Evolutionary conservation across 2,888 invertebrate species (phyloP).

Genomic region (Drosophila picticornis): DNA sequence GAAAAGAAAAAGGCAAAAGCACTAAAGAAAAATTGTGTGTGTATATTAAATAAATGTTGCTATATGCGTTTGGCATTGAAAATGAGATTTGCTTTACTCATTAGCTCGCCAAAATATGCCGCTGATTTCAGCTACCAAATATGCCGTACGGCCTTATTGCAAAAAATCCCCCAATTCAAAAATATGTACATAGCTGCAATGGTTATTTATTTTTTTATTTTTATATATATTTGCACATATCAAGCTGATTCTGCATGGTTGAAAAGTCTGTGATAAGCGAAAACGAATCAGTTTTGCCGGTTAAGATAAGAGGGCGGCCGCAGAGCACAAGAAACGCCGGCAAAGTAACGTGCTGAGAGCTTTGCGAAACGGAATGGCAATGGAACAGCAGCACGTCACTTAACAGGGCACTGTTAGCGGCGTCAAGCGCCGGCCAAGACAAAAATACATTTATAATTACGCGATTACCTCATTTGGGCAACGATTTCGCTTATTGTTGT

Average conservation of each 20-base stretch:
- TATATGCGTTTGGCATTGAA: slow-evolving; percentile 62
- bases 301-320: slow-evolving; percentile 64
- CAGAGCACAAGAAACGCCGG: slow-evolving; percentile 57
- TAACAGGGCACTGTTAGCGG: slow-evolving; percentile 61
- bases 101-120: slow-evolving; percentile 39
- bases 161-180: slow-evolving; percentile 22
- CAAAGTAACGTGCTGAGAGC: slow-evolving; percentile 24
- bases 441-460: slow-evolving; percentile 80
- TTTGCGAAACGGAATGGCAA: slow-evolving; percentile 25
- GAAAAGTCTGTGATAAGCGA: slow-evolving; percentile 30
- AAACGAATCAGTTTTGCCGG: slow-evolving; percentile 65
- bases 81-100: slow-evolving; percentile 43
- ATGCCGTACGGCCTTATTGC: slow-evolving; percentile 30
- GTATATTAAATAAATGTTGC: slow-evolving; percentile 25
- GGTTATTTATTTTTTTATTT: not conserved
- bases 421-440: slow-evolving; percentile 38
- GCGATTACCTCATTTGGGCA: slow-evolving; percentile 83
- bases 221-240: not conserved
- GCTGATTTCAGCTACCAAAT: slow-evolving; percentile 54
- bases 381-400: slow-evolving; percentile 34
- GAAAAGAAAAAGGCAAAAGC: slow-evolving; percentile 25
- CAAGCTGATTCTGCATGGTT: slow-evolving; percentile 20
- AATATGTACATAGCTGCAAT: slow-evolving; percentile 15
- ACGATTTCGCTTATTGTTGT: slow-evolving; percentile 78
- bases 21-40: not conserved